Percentiles rank a stretch among this genome's conserved stretches.
Conservation (phyloP, 2,888 invertebrate species). For the Autographa pulchrina region DNA sequence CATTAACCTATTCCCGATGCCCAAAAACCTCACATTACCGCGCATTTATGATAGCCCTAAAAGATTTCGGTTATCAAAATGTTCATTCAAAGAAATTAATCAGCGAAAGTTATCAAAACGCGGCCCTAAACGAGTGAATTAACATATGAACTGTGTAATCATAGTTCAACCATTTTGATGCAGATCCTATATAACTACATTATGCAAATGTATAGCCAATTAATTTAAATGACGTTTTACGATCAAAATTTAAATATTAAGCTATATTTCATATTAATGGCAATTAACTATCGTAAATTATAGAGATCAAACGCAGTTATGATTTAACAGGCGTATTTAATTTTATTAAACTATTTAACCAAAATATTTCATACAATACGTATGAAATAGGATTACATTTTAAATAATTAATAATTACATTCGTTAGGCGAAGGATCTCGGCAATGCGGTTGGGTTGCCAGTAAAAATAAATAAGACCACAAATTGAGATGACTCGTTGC, state of each 20-base stretch:
- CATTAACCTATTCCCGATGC: too few species aligned
- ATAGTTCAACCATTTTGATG: conserved; percentile 24
- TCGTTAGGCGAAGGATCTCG: conserved; percentile 46
- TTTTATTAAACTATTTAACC: conserved; percentile 12
- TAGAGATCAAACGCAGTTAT: not conserved
- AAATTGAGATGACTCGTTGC: conserved; percentile 60
- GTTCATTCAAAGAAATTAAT: not conserved
- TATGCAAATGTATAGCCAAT: conserved; percentile 16
- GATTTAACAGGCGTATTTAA: conserved; percentile 7
- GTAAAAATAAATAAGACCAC: conserved; percentile 62
- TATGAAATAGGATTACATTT: conserved; percentile 15
- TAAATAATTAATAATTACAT: conserved; percentile 32
- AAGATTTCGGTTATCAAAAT: not conserved
- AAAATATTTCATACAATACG: conserved; percentile 19
- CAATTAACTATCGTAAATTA: conserved; percentile 39
- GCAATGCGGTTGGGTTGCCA: conserved; percentile 38
- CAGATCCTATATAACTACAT: conserved; percentile 35
- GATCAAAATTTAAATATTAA: conserved; percentile 30
- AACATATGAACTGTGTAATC: not conserved
- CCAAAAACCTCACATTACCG: not conserved
- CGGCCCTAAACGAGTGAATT: not conserved
- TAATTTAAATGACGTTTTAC: conserved; percentile 36
- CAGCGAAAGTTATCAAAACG: not conserved
- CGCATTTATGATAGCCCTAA: conserved; percentile 1
- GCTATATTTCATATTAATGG: conserved; percentile 22